These are phyloP conservation scores for Ophiodon elongatus DNA, from an alignment of 2,113 vertebrate species.

Conservation along the genomic window DNA sequence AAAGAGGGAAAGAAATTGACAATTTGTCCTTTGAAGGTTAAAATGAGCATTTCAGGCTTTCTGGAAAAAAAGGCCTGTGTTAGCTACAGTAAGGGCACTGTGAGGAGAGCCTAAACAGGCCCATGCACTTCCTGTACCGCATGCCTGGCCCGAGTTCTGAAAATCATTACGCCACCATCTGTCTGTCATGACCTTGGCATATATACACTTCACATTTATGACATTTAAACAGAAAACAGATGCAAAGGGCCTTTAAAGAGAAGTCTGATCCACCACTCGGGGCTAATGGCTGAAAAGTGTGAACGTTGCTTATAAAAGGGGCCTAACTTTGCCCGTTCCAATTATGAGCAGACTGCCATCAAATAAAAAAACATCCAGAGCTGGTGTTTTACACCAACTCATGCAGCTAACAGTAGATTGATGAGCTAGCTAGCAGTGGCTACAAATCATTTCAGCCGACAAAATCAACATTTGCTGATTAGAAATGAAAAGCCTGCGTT, in stretches of 20 bases:
- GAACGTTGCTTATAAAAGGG: constrained; percentile 66
- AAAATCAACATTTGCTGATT: background rate
- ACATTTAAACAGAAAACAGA: constrained; percentile 73
- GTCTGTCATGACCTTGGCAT: constrained; percentile 73
- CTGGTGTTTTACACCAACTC: constrained; percentile 11
- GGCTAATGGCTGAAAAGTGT: constrained; percentile 74
- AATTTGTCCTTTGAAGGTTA: constrained; percentile 75
- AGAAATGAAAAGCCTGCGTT: background rate
- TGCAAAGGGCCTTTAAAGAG: constrained; percentile 67
- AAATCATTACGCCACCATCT: constrained; percentile 78
- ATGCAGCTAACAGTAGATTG: background rate
- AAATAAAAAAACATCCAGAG: constrained; percentile 55
- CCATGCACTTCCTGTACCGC: constrained; percentile 52
- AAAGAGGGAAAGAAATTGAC: constrained; percentile 7
- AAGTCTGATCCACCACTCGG: constrained; percentile 61
- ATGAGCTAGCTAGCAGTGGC: background rate
- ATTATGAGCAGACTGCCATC: constrained; percentile 24
- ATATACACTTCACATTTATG: constrained; percentile 73
- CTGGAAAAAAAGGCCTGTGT: constrained; percentile 52
- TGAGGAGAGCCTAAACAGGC: constrained; percentile 57
- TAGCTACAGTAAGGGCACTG: constrained; percentile 56
- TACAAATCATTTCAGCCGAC: background rate
- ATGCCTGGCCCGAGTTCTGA: constrained; percentile 53
- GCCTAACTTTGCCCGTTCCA: constrained; percentile 32
- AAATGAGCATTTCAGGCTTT: constrained; percentile 48